phyloP scores from a whole-genome alignment of 2,113 vertebrate genomes.

The Mustelus asterias region DNA sequence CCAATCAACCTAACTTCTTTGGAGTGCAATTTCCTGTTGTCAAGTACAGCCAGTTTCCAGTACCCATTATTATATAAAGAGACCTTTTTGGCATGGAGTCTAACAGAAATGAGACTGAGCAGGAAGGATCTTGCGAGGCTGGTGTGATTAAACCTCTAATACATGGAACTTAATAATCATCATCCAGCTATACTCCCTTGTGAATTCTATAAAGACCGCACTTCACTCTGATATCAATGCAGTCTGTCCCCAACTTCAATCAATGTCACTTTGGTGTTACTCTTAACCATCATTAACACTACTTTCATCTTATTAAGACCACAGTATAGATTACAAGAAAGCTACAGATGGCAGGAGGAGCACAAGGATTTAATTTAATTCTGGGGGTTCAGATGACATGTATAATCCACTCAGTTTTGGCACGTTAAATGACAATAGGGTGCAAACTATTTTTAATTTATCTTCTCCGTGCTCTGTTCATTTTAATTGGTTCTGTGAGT shows the following conservation, averaged over 20 bases:
- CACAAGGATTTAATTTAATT: not conserved
- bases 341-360: not conserved
- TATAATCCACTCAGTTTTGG: not conserved
- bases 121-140: not conserved
- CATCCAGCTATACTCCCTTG: not conserved
- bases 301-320: slow-evolving; percentile 31
- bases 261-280: slow-evolving; percentile 27
- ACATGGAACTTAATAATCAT: not conserved
- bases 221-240: not conserved
- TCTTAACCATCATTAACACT: slow-evolving; percentile 26
- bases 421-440: slow-evolving; percentile 5
- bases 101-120: too few relatives aligned
- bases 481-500: not conserved
- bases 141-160: not conserved
- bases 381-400: not conserved
- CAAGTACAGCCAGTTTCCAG: not conserved
- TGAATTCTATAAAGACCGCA: not conserved
- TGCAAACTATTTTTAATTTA: slow-evolving; percentile 5
- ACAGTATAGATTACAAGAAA: slow-evolving; percentile 17
- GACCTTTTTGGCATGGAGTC: not conserved
- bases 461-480: not conserved
- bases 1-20: too few relatives aligned
- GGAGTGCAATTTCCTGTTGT: not conserved
- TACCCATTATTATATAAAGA: not conserved
- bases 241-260: slow-evolving; percentile 6